Percentiles rank a stretch among this genome's conserved stretches.
These are phyloP conservation scores for Zaprionus africanus DNA, from an alignment of 1,140 invertebrate species.

Conservation along the genomic window DNA sequence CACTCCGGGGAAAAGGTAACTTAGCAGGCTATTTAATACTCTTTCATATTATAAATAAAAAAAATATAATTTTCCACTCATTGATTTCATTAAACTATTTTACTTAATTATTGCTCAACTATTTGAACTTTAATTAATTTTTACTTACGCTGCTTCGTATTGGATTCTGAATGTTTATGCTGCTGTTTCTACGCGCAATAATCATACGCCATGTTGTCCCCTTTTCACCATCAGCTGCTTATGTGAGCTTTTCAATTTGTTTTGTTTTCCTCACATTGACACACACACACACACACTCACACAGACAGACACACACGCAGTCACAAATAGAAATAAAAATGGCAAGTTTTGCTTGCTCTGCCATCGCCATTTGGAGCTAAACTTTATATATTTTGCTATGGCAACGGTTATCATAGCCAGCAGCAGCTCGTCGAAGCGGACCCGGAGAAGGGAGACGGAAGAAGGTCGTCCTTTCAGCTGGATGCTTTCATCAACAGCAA, in stretches of 20 bases:
- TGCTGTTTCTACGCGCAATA: slow-evolving; percentile 62
- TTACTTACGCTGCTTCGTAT: background rate
- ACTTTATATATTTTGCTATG: slow-evolving; percentile 79
- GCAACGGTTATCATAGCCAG: slow-evolving; percentile 66
- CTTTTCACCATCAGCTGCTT: slow-evolving; percentile 58
- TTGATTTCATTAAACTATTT: background rate
- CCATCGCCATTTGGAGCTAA: slow-evolving; percentile 78
- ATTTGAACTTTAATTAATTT: background rate
- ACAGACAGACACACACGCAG: slow-evolving; percentile 14
- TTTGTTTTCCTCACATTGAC: slow-evolving; percentile 60
- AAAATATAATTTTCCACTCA: background rate
- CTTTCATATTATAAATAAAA: background rate
- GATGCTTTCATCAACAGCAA: slow-evolving; percentile 72
- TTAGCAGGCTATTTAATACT: background rate
- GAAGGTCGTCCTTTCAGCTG: slow-evolving; percentile 49
- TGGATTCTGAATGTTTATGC: slow-evolving; percentile 37
- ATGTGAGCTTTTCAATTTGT: slow-evolving; percentile 79
- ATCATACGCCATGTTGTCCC: slow-evolving; percentile 74
- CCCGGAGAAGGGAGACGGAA: background rate
- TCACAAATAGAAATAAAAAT: slow-evolving; percentile 59
- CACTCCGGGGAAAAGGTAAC: background rate
- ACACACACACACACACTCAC: slow-evolving; percentile 26
- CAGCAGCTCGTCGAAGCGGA: background rate
- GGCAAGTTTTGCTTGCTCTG: slow-evolving; percentile 71
- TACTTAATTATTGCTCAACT: background rate